Evolutionary conservation across 2,113 vertebrate species (phyloP).

Genomic region (Myxocyprinus asiaticus): DNA sequence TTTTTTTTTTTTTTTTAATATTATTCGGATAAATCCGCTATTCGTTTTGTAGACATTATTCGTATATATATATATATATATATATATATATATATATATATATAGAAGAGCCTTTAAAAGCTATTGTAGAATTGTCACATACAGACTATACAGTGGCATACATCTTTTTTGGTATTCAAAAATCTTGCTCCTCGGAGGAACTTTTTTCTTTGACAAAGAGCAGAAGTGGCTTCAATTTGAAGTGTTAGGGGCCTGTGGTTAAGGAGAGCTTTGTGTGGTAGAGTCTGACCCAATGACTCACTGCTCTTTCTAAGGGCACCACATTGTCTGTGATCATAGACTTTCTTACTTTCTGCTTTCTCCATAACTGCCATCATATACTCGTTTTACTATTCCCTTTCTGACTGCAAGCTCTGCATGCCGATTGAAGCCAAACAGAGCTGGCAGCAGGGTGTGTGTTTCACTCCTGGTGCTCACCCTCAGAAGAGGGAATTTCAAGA

Average conservation of each 20-base stretch:
- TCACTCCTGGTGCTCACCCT: neutral
- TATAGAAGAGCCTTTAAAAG: too few species aligned
- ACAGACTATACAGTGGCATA: neutral
- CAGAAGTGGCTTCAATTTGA: slow-evolving; percentile 23
- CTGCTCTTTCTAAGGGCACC: slow-evolving; percentile 9
- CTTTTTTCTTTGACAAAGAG: slow-evolving; percentile 17
- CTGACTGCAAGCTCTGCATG: slow-evolving; percentile 1
- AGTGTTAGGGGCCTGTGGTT: slow-evolving; percentile 17
- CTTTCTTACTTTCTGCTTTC: slow-evolving; percentile 12
- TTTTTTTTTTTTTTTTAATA: too few species aligned
- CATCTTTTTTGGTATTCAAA: neutral
- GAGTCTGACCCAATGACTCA: slow-evolving; percentile 8
- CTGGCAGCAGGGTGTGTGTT: neutral
- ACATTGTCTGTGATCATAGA: slow-evolving; percentile 3
- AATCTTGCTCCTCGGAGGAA: neutral
- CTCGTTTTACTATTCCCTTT: slow-evolving; percentile 18
- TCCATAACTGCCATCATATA: slow-evolving; percentile 1
- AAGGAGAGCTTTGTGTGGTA: slow-evolving; percentile 3
- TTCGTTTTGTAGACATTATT: too few species aligned
- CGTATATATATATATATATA: too few species aligned
- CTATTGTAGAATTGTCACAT: too few species aligned
- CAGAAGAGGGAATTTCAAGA: neutral
- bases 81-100: too few species aligned
- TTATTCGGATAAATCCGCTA: too few species aligned
- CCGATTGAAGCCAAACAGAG: slow-evolving; percentile 22